Base-by-base conservation (phyloP, 30 jellyfish, hydroid and myxozoan genomes). In the Clytia hemisphaerica region DNA sequence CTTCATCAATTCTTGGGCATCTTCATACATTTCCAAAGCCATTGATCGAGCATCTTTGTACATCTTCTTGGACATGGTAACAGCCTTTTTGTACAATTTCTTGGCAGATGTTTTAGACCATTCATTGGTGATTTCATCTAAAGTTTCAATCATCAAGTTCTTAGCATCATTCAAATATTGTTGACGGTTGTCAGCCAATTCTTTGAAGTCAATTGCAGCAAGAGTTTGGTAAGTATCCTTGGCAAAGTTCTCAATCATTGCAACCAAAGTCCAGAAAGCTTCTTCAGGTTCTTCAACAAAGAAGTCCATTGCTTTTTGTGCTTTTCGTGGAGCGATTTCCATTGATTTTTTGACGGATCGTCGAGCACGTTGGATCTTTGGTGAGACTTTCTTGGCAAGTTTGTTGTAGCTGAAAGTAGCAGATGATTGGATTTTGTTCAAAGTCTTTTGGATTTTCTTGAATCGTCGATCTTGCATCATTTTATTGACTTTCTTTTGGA, bases 271-370 rank as follows among this genome's bases (percentile, higher is more conserved):
- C 99, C 99, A 91, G 88, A 91, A 91, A 31, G 88, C 55, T 45
- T 79, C 92, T 32, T 75, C 99, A 15, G 99, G 99, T 46, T 91
- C 48, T 42, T 54, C 71, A 44, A 83, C 59, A 78, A 82, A 91
- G 45, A 21, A 33, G 2, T 59, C 58, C 22, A 57, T 22, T 57
- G 25, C 42, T 5, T 57, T 31, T 57, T 9, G 6, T 22, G 55
- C 58, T 25, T 73, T 40, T 25, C 33, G 62, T 42, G 33, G 45
- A 3, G 73, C 81, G 1, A 44, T 19, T 19, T 30, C 74, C 30
- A 75, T 58, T 29, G 26, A n/a, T 29, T 15, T 22, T 58, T 3
- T 58, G 46, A 29, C 58, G 4, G 5, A 29, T 2, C 6, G 15
- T 37, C 53, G 54, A 31, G 24, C 6, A 34, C 5, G 57, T 27